Percentiles rank a stretch among this genome's conserved stretches.
Conservation (phyloP, 2,113 vertebrate genomes). For the Trematocara zebra region DNA sequence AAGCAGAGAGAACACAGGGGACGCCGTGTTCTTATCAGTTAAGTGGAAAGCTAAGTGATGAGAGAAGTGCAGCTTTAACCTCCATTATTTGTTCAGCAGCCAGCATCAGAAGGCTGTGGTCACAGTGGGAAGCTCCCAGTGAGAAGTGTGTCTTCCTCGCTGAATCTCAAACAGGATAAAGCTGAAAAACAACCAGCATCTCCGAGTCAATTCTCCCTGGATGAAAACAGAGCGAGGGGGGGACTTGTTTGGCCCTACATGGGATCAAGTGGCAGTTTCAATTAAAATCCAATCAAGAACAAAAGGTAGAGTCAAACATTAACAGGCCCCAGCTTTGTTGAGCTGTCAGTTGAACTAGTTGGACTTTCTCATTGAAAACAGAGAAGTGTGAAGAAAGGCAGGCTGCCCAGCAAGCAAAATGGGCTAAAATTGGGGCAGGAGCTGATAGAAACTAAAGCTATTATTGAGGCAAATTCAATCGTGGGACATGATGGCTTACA, state of each 20-base stretch:
- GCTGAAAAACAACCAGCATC: neutral
- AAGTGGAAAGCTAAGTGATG: neutral
- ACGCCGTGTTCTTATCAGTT: neutral
- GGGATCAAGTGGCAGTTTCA: neutral
- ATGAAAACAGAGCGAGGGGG: neutral
- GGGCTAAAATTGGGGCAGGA: slow-evolving; percentile 30
- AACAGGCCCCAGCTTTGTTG: neutral
- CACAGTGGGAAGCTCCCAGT: neutral
- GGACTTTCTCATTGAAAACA: neutral
- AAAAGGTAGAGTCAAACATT: slow-evolving; percentile 1
- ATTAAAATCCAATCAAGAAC: slow-evolving; percentile 35
- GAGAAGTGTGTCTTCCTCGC: neutral
- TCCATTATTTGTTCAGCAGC: neutral
- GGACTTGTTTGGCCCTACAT: neutral
- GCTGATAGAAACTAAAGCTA: slow-evolving; percentile 39
- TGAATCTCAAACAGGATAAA: neutral
- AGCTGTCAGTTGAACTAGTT: neutral
- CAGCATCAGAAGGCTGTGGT: neutral
- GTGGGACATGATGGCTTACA: neutral
- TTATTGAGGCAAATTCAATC: slow-evolving; percentile 53
- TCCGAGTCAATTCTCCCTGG: neutral
- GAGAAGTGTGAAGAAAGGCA: neutral
- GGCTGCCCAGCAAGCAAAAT: neutral
- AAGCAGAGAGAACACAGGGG: neutral
- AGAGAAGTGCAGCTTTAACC: neutral